Evolutionary conservation across 2,888 invertebrate species (phyloP), one percentile per base, ranked within the genome.

Genomic region (Xestia rhomboidea): DNA sequence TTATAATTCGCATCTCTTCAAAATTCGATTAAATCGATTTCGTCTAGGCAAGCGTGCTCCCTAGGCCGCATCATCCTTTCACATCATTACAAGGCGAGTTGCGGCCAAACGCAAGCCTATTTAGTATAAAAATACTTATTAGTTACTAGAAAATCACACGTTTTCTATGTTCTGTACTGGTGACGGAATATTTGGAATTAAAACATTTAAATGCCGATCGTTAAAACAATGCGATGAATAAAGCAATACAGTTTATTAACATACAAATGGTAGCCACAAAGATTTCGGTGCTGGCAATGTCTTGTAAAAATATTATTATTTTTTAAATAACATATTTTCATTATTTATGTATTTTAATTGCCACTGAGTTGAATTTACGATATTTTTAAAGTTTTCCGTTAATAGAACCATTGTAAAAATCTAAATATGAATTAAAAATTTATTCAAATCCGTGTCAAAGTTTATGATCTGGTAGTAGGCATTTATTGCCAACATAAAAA

Each of bases 381-480:
- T 78, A 71, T 73, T 82, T 79, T 81, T 64, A 34, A 71, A 69
- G 38, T 67, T 79, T 73, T 13, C 41, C 41, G 44, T 74, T 77
- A 71, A 51, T 82, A 83, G 81, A 83, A 83, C 73, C 18, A 82
- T 82, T 86, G 74, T 82, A 79, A 84, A 87, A 87, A 86, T 78
- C 46, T 82, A 82, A 83, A 76, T 83, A 76, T 82, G 73, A 81
- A 89, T 88, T 18, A 75, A 78, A 84, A 72, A 76, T 64, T 49
- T 79, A 89, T 89, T 87, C 73, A 83, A 85, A 87, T 89, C 44
- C 75, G 60, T 79, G 67, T 76, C 68, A 66, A 76, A 78, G 72
- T 86, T 88, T 82, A 89, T 75, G 67, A 82, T 77, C 66, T 69
- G 76, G 54, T 69, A 80, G 81, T 73, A 76, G 71, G 76, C 57